These are phyloP conservation scores for Syngnathus rostellatus DNA, from an alignment of 2,797 vertebrate species.

Conservation along the genomic window DNA sequence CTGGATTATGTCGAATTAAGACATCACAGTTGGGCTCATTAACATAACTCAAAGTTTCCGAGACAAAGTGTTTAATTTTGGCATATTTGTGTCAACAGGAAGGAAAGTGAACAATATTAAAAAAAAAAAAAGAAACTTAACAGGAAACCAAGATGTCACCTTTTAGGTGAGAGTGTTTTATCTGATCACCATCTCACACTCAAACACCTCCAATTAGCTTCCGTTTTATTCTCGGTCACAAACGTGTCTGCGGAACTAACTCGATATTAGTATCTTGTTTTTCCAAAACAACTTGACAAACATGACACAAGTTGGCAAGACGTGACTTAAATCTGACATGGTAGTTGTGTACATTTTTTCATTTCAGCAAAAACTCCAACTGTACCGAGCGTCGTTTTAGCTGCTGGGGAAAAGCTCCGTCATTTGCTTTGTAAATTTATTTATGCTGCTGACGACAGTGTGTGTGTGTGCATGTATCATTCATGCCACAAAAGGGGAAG, in stretches of 20 bases:
- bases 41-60: not conserved
- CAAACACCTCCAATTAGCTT: too few relatives aligned
- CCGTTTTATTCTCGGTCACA: too few relatives aligned
- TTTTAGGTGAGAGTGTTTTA: not conserved
- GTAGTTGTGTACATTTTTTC: not conserved
- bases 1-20: not conserved
- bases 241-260: too few relatives aligned
- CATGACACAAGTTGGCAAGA: too few relatives aligned
- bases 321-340: too few relatives aligned
- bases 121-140: not conserved
- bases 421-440: not conserved
- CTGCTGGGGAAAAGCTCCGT: not conserved
- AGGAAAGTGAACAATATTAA: not conserved
- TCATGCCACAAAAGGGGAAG: slow-evolving; percentile 1
- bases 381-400: too few relatives aligned
- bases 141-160: not conserved
- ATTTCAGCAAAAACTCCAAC: not conserved
- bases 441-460: not conserved
- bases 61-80: not conserved
- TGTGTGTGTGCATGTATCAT: not conserved
- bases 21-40: not conserved
- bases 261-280: too few relatives aligned
- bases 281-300: too few relatives aligned
- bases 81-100: not conserved
- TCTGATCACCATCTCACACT: not conserved